Conservation (phyloP, 2,113 vertebrate species). For the Grammomys surdaster region DNA sequence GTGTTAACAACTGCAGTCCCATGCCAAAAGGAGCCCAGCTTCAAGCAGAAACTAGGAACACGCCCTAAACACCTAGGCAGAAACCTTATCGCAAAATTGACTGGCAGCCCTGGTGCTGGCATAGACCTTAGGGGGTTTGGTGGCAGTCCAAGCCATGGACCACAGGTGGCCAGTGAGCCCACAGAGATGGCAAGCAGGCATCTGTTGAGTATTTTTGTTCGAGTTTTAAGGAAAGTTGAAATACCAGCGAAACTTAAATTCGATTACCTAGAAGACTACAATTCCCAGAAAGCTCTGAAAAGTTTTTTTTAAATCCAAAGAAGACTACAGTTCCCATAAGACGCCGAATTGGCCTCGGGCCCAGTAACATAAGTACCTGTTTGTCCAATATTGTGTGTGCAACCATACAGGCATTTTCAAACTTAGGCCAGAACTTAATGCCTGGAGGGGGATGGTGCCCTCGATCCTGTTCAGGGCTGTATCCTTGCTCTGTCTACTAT, state of each 20-base stretch:
- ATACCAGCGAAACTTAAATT: not conserved
- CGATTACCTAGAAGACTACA: conserved; percentile 68
- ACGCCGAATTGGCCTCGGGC: conserved; percentile 56
- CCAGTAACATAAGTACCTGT: not conserved
- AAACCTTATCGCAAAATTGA: not conserved
- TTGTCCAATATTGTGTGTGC: not conserved
- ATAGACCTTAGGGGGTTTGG: not conserved
- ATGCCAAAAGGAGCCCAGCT: not conserved
- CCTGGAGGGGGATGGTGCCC: too few species aligned
- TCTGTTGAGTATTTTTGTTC: not conserved
- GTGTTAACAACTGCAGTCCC: not conserved
- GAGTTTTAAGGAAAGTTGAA: not conserved
- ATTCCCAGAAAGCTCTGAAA: conserved; percentile 76
- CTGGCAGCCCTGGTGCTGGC: not conserved
- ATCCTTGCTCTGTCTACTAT: not conserved
- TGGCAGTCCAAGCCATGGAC: not conserved
- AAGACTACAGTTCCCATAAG: conserved; percentile 82
- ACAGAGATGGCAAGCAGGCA: conserved; percentile 21
- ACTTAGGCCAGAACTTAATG: not conserved
- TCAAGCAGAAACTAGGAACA: not conserved
- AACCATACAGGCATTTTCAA: not conserved
- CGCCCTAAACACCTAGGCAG: not conserved
- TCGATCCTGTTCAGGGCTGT: not conserved
- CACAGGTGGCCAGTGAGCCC: not conserved
- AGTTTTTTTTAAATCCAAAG: conserved; percentile 36